Conservation (phyloP, 2,888 invertebrate genomes). For the Drosophila stalkeri region DNA sequence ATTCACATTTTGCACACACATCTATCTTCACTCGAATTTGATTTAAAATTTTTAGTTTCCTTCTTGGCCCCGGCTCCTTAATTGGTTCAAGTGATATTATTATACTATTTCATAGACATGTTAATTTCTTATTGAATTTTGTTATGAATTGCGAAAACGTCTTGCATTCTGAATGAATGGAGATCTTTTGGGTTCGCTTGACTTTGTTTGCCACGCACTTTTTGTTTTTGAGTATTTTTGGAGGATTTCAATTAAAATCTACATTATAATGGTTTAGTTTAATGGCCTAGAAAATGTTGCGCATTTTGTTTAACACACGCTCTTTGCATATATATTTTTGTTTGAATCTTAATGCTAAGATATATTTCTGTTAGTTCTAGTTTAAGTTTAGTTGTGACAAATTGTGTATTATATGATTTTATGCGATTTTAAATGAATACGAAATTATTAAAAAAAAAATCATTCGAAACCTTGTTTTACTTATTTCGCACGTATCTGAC, state of each 20-base stretch:
- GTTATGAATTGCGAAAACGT: constrained; percentile 32
- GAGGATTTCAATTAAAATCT: background rate
- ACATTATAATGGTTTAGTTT: constrained; percentile 22
- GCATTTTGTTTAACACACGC: constrained; percentile 40
- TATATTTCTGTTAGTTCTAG: constrained; percentile 68
- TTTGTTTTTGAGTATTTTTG: constrained; percentile 24
- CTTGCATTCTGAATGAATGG: constrained; percentile 3
- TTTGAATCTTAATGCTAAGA: constrained; percentile 54
- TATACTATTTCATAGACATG: constrained; percentile 32
- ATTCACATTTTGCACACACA: constrained; percentile 31
- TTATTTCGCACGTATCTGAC: constrained; percentile 37
- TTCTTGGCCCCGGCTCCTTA: constrained; percentile 24
- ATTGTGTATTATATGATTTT: constrained; percentile 81
- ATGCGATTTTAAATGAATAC: constrained; percentile 75
- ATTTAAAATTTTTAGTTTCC: constrained; percentile 13
- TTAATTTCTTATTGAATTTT: constrained; percentile 48
- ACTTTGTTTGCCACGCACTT: constrained; percentile 37
- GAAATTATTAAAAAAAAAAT: constrained; percentile 66
- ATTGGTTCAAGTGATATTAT: constrained; percentile 70
- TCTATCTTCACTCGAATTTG: constrained; percentile 12
- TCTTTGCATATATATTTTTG: constrained; percentile 54
- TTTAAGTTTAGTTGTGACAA: constrained; percentile 79
- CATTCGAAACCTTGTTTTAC: constrained; percentile 45
- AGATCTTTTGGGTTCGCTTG: constrained; percentile 41
- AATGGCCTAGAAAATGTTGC: constrained; percentile 53